Base-by-base conservation (phyloP, 64 coral and sea anemone genomes). In the Montipora capricornis region DNA sequence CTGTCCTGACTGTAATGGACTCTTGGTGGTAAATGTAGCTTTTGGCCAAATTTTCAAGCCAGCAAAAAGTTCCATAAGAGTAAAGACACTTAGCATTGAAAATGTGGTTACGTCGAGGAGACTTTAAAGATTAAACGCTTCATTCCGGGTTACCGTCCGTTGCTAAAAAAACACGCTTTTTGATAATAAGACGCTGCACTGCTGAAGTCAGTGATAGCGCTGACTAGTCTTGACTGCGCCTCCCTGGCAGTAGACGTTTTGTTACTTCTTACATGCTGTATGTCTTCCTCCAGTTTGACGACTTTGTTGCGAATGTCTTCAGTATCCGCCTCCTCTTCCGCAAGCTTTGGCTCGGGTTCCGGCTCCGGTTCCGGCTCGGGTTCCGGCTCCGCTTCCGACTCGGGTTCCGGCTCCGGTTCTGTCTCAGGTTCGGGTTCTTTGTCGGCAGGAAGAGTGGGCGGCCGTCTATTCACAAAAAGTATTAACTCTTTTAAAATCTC, bases 261-360 rank as follows among this genome's bases (percentile, higher is more conserved):
- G 69, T 74, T 49, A 19, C 37, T 14, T 75, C 88, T 92, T 88
- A 97, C 95, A 78, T 76, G 74, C 55, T 82, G 93, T 83, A 97
- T 68, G 70, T 89, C 82, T 12, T 97, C 95, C 53, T 97, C 95
- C 12, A 97, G 77, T 68, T 95, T 97, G 46, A 80, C 77, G 51
- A 97, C 76, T 49, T 90, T 84, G 44, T 91, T 92, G 20, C 71
- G 91, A 24, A 97, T 53, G 68, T 95, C 95, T 83, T 24, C 93
- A 29, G 71, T 90, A 44, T 94, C 92, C 9, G 91, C 89, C 15
- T 87, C 64, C 44, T 73, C 22, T 16, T 94, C 89, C 13, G 80
- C 85, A 76, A 53, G 68, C 61, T 11, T 76, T 16, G 83, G 58
- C 11, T 59, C 87, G 29, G 79, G 93, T 22, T 89, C 83, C 0